Evolutionary conservation across 2,113 vertebrate species (phyloP), one percentile per base, ranked within the genome.

Genomic region (Diphyllodes magnificus): DNA sequence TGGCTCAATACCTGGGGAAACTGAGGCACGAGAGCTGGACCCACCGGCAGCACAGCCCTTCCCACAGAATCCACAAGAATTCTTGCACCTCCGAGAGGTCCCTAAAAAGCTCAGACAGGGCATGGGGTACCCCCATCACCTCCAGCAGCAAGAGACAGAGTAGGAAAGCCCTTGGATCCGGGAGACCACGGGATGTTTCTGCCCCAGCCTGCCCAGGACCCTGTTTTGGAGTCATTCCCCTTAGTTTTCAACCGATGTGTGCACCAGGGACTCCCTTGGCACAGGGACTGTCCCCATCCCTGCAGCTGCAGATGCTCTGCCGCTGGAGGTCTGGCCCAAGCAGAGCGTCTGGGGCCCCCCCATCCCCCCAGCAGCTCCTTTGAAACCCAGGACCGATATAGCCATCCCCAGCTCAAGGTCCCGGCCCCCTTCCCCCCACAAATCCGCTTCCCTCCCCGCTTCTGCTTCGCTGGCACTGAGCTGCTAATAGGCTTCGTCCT

Each of bases 401-500:
- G 45, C 90, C 90, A 65, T 11, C 2, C 4, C 82, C 31, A 7
- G 86, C 91, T 94, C 88, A 90, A 92, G 94, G 91, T 81, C 88
- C 88, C 3, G 2, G 80, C 13, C 82, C 95, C 93, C 96, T 93
- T 83, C 94, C 86, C 81, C 93, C 92, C 3, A 1, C 70, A 94
- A 95, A 94, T 89, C 94, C 77, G 22, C 95, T 92, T 93, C 93
- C 59, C 90, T 95, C 82, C 72, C 83, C 2, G 10, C 95, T 95
- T 96, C 92, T 94, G 95, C 95, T 92, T 94, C 35, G 82, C 86
- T 94, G 77, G 94, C 88, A 88, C 92, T 96, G 95, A 95, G 94
- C 96, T 86, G 96, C 91, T 95, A 97, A 96, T 94, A 96, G 96
- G 94, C 94, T 97, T 96, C 91, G 5, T 94, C 94, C 92, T 96